phyloP scores from a whole-genome alignment of 2,888 invertebrate species.

The Slavum lentiscoides region DNA sequence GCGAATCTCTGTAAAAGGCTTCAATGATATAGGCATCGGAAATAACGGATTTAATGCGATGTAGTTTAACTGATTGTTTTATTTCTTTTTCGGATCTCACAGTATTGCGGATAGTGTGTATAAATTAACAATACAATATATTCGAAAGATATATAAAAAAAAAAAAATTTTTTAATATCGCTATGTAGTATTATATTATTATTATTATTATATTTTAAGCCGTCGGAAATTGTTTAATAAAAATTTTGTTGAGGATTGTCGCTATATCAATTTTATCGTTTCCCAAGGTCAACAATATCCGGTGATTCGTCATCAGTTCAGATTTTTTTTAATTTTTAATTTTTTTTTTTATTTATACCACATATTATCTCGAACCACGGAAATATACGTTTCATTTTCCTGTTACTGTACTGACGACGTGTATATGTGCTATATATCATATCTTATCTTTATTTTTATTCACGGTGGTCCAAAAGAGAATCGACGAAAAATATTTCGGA shows the following conservation, averaged over 20 bases:
- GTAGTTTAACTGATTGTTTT: too few species aligned
- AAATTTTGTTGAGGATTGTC: not conserved
- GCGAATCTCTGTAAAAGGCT: too few species aligned
- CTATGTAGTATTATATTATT: too few species aligned
- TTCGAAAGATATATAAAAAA: too few species aligned
- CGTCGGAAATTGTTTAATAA: too few species aligned
- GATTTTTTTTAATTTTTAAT: not conserved
- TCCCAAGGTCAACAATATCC: constrained; percentile 20
- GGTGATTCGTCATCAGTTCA: constrained; percentile 7
- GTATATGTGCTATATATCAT: not conserved
- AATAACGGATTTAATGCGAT: too few species aligned
- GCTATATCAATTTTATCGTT: not conserved
- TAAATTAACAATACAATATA: too few species aligned
- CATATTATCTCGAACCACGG: not conserved
- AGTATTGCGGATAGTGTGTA: too few species aligned
- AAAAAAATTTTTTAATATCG: too few species aligned
- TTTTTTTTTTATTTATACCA: not conserved
- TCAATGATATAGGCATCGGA: too few species aligned
- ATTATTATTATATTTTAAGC: not conserved
- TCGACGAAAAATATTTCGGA: not conserved
- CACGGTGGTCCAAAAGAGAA: not conserved
- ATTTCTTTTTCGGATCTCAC: too few species aligned
- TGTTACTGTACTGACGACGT: constrained; percentile 2
- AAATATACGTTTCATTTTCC: constrained; percentile 34
- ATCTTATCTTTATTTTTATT: not conserved